A percentile compares a stretch with the other conserved stretches of the same genome.
Evolutionary conservation across 2,113 vertebrate genomes (phyloP).

Genomic region (Calidris pugnax): DNA sequence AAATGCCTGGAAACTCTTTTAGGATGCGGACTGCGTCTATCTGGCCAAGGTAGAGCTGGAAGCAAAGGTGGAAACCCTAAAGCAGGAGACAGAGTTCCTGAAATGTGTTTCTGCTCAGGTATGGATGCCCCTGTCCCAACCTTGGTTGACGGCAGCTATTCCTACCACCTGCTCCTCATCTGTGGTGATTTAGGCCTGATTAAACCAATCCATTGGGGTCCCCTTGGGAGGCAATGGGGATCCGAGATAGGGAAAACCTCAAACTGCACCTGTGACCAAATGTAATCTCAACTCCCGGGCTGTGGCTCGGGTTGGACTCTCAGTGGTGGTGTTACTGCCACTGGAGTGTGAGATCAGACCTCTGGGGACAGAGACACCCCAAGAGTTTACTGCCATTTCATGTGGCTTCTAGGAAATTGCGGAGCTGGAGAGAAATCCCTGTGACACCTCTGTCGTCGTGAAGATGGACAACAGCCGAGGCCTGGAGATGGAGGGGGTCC

Average conservation of each 20-base stretch:
- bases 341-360: not conserved
- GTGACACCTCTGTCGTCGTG: conserved; percentile 80
- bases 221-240: not conserved
- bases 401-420: conserved; percentile 74
- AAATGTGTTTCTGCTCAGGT: conserved; percentile 55
- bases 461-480: conserved; percentile 86
- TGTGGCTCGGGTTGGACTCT: not conserved
- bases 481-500: conserved; percentile 81
- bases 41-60: conserved; percentile 66
- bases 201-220: not conserved
- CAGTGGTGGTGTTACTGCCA: not conserved
- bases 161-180: not conserved
- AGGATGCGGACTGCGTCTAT: conserved; percentile 69
- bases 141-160: not conserved
- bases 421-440: conserved; percentile 79
- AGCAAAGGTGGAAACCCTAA: conserved; percentile 44
- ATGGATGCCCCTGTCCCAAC: not conserved
- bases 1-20: not conserved
- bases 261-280: not conserved
- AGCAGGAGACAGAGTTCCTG: conserved; percentile 59
- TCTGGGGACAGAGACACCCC: no score
- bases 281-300: not conserved
- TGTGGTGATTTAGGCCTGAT: not conserved
- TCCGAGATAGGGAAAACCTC: not conserved
- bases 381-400: not conserved